Evolutionary conservation across 2,888 invertebrate genomes (phyloP).

Genomic region (Campaea margaritaria): DNA sequence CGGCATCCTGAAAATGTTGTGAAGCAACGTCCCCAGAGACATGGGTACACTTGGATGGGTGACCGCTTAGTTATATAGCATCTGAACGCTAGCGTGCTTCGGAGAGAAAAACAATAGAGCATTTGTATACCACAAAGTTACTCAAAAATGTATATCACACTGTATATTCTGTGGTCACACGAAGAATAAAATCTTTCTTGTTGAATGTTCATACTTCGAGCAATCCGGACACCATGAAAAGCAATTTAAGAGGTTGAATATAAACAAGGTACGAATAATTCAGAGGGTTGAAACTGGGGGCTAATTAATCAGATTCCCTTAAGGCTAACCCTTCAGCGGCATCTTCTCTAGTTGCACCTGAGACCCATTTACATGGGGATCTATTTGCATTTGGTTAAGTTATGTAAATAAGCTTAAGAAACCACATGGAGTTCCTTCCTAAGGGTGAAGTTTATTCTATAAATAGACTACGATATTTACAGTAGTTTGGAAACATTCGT

Average conservation of each 20-base stretch:
- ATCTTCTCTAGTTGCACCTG: conserved; percentile 58
- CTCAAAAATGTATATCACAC: no score
- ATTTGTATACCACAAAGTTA: no score
- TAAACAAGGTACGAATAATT: conserved; percentile 57
- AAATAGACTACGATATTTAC: neutral
- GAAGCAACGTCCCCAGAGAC: no score
- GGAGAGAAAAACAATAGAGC: no score
- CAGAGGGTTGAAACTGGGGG: conserved; percentile 64
- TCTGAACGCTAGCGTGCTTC: no score
- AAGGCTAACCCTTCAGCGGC: conserved; percentile 46
- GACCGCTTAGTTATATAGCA: no score
- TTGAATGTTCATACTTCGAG: no score
- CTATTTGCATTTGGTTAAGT: conserved; percentile 46
- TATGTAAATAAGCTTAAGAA: conserved; percentile 50
- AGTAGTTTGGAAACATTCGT: no score
- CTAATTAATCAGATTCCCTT: conserved; percentile 72
- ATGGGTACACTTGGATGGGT: no score
- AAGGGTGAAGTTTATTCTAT: conserved; percentile 2
- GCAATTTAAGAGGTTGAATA: conserved; percentile 4
- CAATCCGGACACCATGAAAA: conserved; percentile 1
- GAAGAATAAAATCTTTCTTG: no score
- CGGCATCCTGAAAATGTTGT: no score
- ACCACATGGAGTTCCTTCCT: conserved; percentile 7
- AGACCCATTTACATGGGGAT: conserved; percentile 44
- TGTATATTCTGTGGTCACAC: no score